Conservation (phyloP, 1,140 invertebrate genomes). For the Pogonus chalceus region DNA sequence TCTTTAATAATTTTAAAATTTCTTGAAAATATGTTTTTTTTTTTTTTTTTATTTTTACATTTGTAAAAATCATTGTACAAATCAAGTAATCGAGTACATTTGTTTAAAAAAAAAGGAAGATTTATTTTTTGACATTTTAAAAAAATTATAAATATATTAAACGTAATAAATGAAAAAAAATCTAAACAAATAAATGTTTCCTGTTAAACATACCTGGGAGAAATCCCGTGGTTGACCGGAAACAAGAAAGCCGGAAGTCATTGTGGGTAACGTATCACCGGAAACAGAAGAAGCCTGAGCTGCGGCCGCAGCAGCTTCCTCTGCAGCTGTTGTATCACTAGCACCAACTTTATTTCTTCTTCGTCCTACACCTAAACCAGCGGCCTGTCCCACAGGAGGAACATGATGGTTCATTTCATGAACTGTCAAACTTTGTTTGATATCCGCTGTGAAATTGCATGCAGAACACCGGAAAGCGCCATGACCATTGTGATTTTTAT, state of each 20-base stretch:
- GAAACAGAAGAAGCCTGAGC: constrained; percentile 4
- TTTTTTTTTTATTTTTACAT: too few relatives aligned
- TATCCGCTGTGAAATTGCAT: constrained; percentile 86
- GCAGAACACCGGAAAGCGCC: constrained; percentile 74
- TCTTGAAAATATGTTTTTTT: too few relatives aligned
- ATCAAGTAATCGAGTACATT: too few relatives aligned
- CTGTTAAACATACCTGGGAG: not conserved
- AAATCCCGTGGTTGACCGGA: constrained; percentile 3
- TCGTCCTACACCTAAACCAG: constrained; percentile 37
- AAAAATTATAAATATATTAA: too few relatives aligned
- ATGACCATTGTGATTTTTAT: constrained; percentile 76
- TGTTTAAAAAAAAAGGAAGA: too few relatives aligned
- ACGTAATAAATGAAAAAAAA: too few relatives aligned
- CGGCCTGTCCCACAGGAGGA: constrained; percentile 54
- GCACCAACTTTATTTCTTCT: constrained; percentile 60
- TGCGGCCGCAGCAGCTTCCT: constrained; percentile 25
- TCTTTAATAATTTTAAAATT: too few relatives aligned
- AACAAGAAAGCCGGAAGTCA: too few relatives aligned
- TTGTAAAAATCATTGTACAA: too few relatives aligned
- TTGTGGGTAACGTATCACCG: not conserved
- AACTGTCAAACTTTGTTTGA: constrained; percentile 83
- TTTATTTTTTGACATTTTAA: too few relatives aligned
- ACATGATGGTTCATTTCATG: constrained; percentile 85
- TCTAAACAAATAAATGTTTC: too few relatives aligned
- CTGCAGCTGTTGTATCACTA: constrained; percentile 45